These are phyloP conservation scores for Chironomus tentans DNA, from an alignment of 2,888 invertebrate species.

Conservation along the genomic window DNA sequence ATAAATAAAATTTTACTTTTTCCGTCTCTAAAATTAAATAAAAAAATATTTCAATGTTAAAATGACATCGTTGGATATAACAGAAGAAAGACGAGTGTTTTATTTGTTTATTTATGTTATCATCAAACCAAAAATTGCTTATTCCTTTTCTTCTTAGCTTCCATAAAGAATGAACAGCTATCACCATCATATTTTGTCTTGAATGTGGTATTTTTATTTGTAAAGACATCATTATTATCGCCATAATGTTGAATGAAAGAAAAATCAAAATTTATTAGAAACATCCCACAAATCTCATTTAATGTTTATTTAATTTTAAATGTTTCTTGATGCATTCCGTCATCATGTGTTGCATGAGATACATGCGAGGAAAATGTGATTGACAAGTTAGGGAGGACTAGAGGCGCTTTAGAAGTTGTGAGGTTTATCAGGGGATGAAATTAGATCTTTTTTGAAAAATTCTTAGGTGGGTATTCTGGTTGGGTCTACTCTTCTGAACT, in stretches of 20 bases:
- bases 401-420: no score
- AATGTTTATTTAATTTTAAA: not conserved
- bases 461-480: no score
- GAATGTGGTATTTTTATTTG: no score
- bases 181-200: not conserved
- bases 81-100: not conserved
- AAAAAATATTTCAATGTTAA: no score
- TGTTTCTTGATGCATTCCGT: not conserved
- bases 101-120: constrained; percentile 18
- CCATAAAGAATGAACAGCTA: not conserved
- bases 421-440: no score
- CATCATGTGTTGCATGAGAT: not conserved
- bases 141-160: not conserved
- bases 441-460: no score
- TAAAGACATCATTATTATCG: no score
- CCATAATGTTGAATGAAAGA: not conserved
- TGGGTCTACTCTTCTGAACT: no score
- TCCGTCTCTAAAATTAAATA: no score
- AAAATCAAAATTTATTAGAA: not conserved
- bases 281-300: not conserved
- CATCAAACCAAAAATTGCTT: not conserved
- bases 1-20: not conserved
- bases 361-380: no score
- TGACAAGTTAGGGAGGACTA: no score
- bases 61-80: no score